Base-by-base conservation (phyloP, 2,797 vertebrate genomes). In the Anomalospiza imberbis region DNA sequence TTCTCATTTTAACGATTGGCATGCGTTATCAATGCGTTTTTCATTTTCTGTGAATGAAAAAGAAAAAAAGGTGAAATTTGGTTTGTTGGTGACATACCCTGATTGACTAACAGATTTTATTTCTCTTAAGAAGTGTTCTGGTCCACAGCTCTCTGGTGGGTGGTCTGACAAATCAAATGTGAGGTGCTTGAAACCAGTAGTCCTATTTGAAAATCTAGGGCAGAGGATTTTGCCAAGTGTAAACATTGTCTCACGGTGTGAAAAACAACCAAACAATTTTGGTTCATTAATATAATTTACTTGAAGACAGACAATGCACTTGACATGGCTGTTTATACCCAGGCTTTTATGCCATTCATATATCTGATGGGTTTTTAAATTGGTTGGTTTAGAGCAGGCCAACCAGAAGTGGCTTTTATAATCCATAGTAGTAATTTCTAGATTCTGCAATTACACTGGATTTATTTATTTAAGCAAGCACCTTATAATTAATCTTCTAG, bases 241-340 rank as follows among this genome's bases (percentile, higher is more conserved):
- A 89, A 95, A 94, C 77, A 74, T 79, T 92, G 80, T 73, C 63
- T 93, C 71, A 42, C 87, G 67, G 66, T 85, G 83, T 93, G 71
- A 95, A 93, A 93, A 95, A 63, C 83, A 96, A 84, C 89, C 62
- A 81, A 61, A 91, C 85, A 65, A 24, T 85, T 94, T 91, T 67
- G 58, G 80, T 92, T 95, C 42, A 67, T 95, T 93, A 94, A 91
- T 90, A 25, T 63, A 87, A 93, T 91, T 94, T 91, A 86, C 75
- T 90, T 89, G 89, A 91, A 91, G 89, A 75, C 65, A 83, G 88
- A 72, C 77, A 82, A 13, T 85, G 83, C 47, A 34, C 57, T 93
- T 90, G 77, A 82, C 80, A 10, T 55, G 71, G 50, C 32, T 81
- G 44, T 90, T 94, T 81, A 60, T 86, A 88, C 32, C n/a, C 70